Base-by-base conservation (phyloP, 2,113 vertebrate genomes). In the Daubentonia madagascariensis region DNA sequence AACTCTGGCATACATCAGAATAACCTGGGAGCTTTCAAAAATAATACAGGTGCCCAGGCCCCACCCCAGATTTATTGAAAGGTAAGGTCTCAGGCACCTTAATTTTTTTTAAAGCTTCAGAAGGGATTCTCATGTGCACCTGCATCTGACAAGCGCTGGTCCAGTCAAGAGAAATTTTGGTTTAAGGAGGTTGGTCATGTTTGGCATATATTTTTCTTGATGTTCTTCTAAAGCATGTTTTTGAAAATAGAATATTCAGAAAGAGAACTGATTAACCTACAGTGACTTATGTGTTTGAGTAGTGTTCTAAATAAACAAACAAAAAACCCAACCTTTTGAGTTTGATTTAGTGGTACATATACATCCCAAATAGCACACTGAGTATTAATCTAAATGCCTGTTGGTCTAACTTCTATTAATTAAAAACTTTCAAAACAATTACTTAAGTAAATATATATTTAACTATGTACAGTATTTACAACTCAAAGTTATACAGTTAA, bases 381-480 rank as follows among this genome's bases (percentile, higher is more conserved):
- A 32, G 35, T 92, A 78, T 65, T 72, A 59, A 90, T 67, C 59
- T 65, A 81, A 87, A 90, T 91, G 70, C 59, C 43, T 78, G 40
- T 68, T 93, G 18, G 40, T 86, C 45, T 79, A 45, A 40, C 30
- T 89, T 89, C 40, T 94, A 95, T 54, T 78, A 73, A 91, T 20
- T 79, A 70, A 86, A 37, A 97, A 92, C 86, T 78, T 52, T 92
- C 89, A 90, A 97, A 93, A 91, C 84, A 61, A 80, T 95, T 97
- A 63, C 9, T 96, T 98, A 97, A 94, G 91, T 95, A 98, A 98
- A 98, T 96, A 93, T 97, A 94, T 97, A 97, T 91, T 98, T 91
- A 93, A 59, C 91, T 98, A 87, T 95, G 52, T 96, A 98, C 98
- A 98, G 92, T 78, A 96, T 97, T 98, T 98, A 98, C 93, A 98